phyloP scores from a whole-genome alignment of 2,113 vertebrate genomes.

The Hyaena hyaena region DNA sequence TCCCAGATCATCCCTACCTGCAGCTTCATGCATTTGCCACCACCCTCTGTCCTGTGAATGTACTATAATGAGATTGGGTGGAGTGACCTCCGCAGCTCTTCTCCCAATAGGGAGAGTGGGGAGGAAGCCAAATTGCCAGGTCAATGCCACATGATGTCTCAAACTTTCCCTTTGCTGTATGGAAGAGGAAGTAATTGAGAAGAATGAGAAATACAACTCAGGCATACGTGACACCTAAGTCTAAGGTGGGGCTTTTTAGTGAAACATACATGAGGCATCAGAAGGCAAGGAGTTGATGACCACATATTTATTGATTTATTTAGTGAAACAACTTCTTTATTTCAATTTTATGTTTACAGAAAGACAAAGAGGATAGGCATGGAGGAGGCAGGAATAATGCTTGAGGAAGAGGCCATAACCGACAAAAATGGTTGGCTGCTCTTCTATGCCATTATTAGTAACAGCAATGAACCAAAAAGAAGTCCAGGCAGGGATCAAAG shows the following conservation, averaged over 20 bases:
- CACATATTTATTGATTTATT: not conserved
- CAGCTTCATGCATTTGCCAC: not conserved
- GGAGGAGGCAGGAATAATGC: not conserved
- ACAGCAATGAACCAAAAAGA: not conserved
- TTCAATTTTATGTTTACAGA: slow-evolving; percentile 51
- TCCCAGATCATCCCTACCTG: slow-evolving; percentile 58
- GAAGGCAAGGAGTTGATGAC: not conserved
- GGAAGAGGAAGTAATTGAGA: not conserved
- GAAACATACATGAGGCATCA: not conserved
- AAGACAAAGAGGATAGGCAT: not conserved
- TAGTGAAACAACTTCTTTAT: slow-evolving; percentile 20
- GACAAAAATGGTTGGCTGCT: not conserved
- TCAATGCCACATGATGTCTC: not conserved
- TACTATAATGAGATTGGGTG: slow-evolving; percentile 42
- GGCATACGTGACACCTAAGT: not conserved
- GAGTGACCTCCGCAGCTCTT: not conserved
- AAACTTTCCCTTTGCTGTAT: not conserved
- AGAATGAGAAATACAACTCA: not conserved
- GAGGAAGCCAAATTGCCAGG: not conserved
- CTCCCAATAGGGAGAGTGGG: not conserved
- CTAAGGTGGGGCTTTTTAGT: not conserved
- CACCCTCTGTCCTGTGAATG: not conserved
- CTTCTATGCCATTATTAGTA: not conserved
- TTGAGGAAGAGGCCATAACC: not conserved
- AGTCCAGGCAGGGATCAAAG: not conserved